Evolutionary conservation across 2,113 vertebrate genomes (phyloP).

Genomic region (Megatriorchis doriae): DNA sequence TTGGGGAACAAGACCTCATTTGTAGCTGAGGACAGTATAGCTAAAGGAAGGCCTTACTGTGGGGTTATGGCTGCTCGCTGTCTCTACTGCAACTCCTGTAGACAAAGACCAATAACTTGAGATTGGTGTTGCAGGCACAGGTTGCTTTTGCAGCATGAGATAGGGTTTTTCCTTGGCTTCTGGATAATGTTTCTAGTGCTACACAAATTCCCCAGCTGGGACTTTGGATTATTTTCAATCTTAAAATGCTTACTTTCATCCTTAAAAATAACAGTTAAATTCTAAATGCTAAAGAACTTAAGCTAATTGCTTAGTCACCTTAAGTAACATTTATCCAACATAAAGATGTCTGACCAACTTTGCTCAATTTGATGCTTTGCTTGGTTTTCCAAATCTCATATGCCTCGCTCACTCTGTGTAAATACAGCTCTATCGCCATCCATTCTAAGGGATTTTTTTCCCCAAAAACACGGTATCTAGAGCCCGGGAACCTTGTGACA

Average conservation of each 20-base stretch:
- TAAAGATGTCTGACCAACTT: background rate
- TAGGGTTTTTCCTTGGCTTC: background rate
- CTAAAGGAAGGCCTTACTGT: background rate
- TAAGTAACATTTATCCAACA: background rate
- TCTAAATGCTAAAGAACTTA: background rate
- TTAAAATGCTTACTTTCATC: background rate
- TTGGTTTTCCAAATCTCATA: background rate
- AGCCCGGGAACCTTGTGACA: background rate
- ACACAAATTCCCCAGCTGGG: background rate
- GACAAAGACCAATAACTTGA: background rate
- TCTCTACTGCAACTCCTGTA: background rate
- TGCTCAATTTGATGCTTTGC: background rate
- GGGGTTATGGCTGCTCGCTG: background rate
- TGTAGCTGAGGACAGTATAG: background rate
- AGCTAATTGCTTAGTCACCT: rapidly evolving
- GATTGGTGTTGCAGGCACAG: background rate
- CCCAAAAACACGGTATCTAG: background rate
- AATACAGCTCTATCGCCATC: background rate
- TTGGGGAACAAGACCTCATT: background rate
- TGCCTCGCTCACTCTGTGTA: background rate
- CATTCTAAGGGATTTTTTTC: background rate
- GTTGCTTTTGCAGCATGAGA: background rate
- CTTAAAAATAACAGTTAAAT: background rate
- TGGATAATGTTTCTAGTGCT: background rate
- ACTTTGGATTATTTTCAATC: background rate